Evolutionary conservation across 2,797 vertebrate species (phyloP).

Genomic region (Syngnathus rostellatus): DNA sequence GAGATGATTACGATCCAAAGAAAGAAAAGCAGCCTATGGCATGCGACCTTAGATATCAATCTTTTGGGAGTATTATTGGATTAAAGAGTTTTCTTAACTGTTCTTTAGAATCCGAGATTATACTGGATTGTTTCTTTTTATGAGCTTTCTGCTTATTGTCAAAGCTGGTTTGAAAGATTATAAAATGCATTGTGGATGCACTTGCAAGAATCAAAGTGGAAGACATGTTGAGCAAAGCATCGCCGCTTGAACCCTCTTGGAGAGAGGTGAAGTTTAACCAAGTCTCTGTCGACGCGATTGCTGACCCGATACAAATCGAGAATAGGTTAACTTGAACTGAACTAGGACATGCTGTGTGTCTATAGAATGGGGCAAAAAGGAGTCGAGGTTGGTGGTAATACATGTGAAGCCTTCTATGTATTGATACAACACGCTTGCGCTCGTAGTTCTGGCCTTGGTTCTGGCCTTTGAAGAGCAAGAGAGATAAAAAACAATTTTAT

Average conservation of each 20-base stretch:
- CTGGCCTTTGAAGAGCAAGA: constrained; percentile 46
- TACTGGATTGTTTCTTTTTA: constrained; percentile 60
- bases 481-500: constrained; percentile 47
- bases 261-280: constrained; percentile 1
- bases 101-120: constrained; percentile 63
- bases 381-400: constrained; percentile 23
- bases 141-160: constrained; percentile 63
- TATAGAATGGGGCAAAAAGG: constrained; percentile 1
- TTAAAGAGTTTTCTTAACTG: constrained; percentile 45
- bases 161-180: constrained; percentile 61
- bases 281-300: neutral
- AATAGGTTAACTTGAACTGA: constrained; percentile 60
- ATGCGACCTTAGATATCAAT: constrained; percentile 37
- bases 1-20: constrained; percentile 16
- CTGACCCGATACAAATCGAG: constrained; percentile 38
- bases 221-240: constrained; percentile 49
- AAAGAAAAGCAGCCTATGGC: neutral
- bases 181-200: constrained; percentile 53
- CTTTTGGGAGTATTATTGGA: constrained; percentile 53
- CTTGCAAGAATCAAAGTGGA: constrained; percentile 50
- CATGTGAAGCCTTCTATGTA: neutral
- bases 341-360: constrained; percentile 23
- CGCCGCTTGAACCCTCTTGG: constrained; percentile 16
- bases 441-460: constrained; percentile 35
- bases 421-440: constrained; percentile 8